Base-by-base conservation (phyloP, 2,888 invertebrate species). In the Cephus nigrinus region DNA sequence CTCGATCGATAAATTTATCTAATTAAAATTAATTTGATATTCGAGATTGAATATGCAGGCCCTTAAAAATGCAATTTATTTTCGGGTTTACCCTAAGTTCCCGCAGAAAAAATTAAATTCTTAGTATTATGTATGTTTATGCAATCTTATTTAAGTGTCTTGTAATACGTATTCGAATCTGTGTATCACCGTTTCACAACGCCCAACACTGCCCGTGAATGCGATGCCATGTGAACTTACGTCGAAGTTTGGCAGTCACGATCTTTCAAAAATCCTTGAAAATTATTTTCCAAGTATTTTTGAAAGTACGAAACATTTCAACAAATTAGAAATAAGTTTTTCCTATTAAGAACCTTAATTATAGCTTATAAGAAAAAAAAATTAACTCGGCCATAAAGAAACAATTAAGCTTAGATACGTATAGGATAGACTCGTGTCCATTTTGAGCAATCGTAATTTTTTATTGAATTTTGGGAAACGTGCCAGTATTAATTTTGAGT, bases 31-130 rank as follows among this genome's bases (percentile, higher is more conserved):
- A 30, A 75, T 77, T 33, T 34, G 40, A 34, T 77, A 15, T 68
- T 75, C 40, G 34, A 55, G 73, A 78, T 72, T 78, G 83, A 78
- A 82, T 85, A 88, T 84, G 91, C 91, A 91, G 91, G 91, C 91
- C 91, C 81, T 82, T 82, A 78, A 79, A 81, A 86, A 88, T 91
- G 91, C 91, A 91, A 91, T 91, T 88, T 80, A 73, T 73, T 78
- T 80, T 23, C 23, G 32, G 33, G 12, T 74, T 23, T 34, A 35
- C 23, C 23, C 12, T 30, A 34, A 74, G 35, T 35, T 11, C 33
- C 40, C 23, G 75, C 32, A 32, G 15, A 72, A 78, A 55, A 72
- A 75, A 73, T 55, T 71, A 78, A 30, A 33, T 55, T 71, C n/a
- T 30, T 12, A 69, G 23, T 35, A 33, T 34, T 9, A 55, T 2